Conservation (phyloP, 1,140 invertebrate genomes). For the Dendroctonus ponderosae region DNA sequence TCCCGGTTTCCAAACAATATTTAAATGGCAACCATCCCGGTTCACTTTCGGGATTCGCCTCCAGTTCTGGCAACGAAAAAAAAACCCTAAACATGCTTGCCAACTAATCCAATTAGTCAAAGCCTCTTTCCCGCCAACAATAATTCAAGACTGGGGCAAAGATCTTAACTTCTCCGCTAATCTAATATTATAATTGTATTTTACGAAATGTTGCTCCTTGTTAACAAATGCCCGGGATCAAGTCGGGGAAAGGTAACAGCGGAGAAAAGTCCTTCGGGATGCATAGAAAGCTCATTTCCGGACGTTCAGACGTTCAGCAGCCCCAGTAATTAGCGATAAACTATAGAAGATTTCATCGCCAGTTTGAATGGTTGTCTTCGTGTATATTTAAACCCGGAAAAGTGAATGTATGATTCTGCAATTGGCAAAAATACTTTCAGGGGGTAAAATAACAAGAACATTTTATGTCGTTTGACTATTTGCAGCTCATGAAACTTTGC, state of each 20-base stretch:
- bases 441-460: too few relatives aligned
- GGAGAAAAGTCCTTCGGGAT: conserved; percentile 46
- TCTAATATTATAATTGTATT: conserved; percentile 52
- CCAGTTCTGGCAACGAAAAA: background rate
- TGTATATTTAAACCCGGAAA: background rate
- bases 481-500: too few relatives aligned
- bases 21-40: conserved; percentile 6
- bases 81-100: background rate
- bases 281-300: conserved; percentile 51
- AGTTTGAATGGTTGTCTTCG: background rate
- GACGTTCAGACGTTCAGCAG: conserved; percentile 37
- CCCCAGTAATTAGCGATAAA: conserved; percentile 46
- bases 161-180: conserved; percentile 40
- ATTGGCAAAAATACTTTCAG: too few relatives aligned
- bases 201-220: conserved; percentile 46
- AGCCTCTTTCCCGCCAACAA: conserved; percentile 15
- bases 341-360: background rate
- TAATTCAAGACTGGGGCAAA: conserved; percentile 8
- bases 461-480: too few relatives aligned
- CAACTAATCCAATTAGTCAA: conserved; percentile 19
- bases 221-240: conserved; percentile 46
- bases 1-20: conserved; percentile 49
- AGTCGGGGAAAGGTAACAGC: conserved; percentile 16
- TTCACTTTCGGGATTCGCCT: too few relatives aligned
- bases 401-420: too few relatives aligned